phyloP scores from a whole-genome alignment of 1,140 invertebrate genomes.

The Hermetia illucens region DNA sequence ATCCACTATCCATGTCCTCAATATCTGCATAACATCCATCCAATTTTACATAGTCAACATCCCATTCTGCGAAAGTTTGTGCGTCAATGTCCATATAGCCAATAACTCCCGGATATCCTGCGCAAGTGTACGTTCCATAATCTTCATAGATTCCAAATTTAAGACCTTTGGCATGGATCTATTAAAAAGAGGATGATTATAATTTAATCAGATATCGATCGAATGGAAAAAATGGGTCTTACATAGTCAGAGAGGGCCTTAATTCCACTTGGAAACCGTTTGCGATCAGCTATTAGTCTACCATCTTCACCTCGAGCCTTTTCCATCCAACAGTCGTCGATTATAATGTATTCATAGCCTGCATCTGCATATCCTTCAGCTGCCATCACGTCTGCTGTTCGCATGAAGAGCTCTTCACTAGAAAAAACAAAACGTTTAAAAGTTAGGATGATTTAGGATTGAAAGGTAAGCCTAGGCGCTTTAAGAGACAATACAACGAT shows the following conservation, averaged over 20 bases:
- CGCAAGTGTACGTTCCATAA: constrained; percentile 70
- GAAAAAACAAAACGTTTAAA: constrained; percentile 18
- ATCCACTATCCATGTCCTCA: constrained; percentile 40
- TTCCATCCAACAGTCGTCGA: constrained; percentile 82
- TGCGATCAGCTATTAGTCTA: constrained; percentile 52
- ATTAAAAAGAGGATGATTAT: constrained; percentile 7
- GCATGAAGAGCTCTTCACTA: constrained; percentile 66
- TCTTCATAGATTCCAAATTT: constrained; percentile 85
- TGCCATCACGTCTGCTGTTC: constrained; percentile 65
- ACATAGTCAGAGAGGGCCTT: constrained; percentile 70
- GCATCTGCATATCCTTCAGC: constrained; percentile 61
- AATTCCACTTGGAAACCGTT: constrained; percentile 72
- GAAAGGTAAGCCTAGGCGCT: too few relatives aligned
- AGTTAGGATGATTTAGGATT: too few relatives aligned
- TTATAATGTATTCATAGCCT: constrained; percentile 74
- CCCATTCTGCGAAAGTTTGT: constrained; percentile 74
- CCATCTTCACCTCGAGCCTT: constrained; percentile 47
- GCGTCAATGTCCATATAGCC: constrained; percentile 64
- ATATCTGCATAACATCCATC: constrained; percentile 71
- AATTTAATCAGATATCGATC: neutral
- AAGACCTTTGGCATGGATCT: constrained; percentile 65
- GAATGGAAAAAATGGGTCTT: constrained; percentile 23
- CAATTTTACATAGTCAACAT: constrained; percentile 78
- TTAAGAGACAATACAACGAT: too few relatives aligned
- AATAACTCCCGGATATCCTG: constrained; percentile 70